Evolutionary conservation across 2,113 vertebrate species (phyloP).

Genomic region (Ophthalmotilapia sp.): DNA sequence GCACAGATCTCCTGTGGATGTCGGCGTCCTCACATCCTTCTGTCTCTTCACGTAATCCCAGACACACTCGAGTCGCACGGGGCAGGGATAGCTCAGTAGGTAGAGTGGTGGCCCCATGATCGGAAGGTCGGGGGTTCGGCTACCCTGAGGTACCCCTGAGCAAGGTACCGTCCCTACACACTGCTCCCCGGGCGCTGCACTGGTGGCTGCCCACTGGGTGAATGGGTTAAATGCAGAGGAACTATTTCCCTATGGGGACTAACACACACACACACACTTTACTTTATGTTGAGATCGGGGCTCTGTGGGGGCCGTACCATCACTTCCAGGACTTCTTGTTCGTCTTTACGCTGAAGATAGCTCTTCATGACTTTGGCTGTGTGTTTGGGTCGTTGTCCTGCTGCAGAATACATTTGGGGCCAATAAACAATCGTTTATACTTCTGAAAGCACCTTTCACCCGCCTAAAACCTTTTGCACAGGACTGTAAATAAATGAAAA

Average conservation of each 20-base stretch:
- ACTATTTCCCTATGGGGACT: too few species aligned
- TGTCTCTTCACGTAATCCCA: not conserved
- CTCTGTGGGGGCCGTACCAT: not conserved
- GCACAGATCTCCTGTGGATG: not conserved
- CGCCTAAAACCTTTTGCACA: not conserved
- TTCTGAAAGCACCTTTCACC: not conserved
- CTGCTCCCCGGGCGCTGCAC: too few species aligned
- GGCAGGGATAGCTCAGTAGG: too few species aligned
- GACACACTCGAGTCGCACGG: not conserved
- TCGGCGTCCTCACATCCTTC: not conserved
- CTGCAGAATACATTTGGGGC: not conserved
- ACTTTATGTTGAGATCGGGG: not conserved
- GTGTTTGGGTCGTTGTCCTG: not conserved
- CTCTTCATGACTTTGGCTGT: not conserved
- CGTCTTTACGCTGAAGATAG: rapidly evolving
- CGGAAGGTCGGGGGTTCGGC: too few species aligned
- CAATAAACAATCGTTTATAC: not conserved
- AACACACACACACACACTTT: too few species aligned
- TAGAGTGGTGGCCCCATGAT: too few species aligned
- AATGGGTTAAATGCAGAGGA: too few species aligned
- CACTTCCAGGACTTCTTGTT: not conserved
- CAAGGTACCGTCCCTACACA: too few species aligned
- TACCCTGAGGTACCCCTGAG: too few species aligned
- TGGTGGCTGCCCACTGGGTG: too few species aligned
- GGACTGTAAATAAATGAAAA: not conserved